Percentiles rank a stretch among this genome's conserved stretches.
phyloP scores from a whole-genome alignment of 1,140 invertebrate genomes.

The Steinernema feltiae region DNA sequence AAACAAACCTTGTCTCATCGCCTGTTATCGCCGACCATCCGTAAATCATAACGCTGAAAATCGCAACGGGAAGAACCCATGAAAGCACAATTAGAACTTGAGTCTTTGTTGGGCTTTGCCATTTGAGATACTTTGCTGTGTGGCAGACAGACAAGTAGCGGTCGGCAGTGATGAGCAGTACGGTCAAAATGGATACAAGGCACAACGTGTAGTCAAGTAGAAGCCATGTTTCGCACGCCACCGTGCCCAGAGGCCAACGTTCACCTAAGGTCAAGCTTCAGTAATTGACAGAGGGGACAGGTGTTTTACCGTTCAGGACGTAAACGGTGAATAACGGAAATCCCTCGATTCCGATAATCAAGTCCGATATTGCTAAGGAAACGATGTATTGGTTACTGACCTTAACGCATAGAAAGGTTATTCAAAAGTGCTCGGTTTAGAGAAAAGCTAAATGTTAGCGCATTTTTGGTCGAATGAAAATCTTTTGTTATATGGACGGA shows the following conservation, averaged over 20 bases:
- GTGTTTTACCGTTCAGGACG: slow-evolving; percentile 51
- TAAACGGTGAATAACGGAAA: slow-evolving; percentile 67
- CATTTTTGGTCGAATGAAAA: too few species aligned
- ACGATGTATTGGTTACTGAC: slow-evolving; percentile 99
- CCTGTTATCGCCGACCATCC: slow-evolving; percentile 51
- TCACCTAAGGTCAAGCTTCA: slow-evolving; percentile 66
- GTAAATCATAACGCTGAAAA: slow-evolving; percentile 57
- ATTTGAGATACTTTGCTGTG: slow-evolving; percentile 56
- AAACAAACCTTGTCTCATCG: slow-evolving; percentile 23
- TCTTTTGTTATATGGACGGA: slow-evolving; percentile 6
- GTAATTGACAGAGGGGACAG: not conserved
- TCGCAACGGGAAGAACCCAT: slow-evolving; percentile 50
- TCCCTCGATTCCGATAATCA: slow-evolving; percentile 79
- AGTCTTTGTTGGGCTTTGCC: slow-evolving; percentile 53
- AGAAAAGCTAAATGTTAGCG: too few species aligned
- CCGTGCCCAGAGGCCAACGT: slow-evolving; percentile 89
- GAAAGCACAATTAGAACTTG: slow-evolving; percentile 52
- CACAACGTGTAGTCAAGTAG: slow-evolving; percentile 98
- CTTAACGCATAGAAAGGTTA: slow-evolving; percentile 72
- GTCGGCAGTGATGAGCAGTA: slow-evolving; percentile 94
- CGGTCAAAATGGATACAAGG: slow-evolving; percentile 95
- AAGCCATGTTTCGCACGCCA: slow-evolving; percentile 95
- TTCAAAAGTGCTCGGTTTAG: too few species aligned
- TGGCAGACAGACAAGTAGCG: slow-evolving; percentile 58
- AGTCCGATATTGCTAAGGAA: slow-evolving; percentile 91